Conservation (phyloP, 2,888 invertebrate species). For the Acronicta psi region DNA sequence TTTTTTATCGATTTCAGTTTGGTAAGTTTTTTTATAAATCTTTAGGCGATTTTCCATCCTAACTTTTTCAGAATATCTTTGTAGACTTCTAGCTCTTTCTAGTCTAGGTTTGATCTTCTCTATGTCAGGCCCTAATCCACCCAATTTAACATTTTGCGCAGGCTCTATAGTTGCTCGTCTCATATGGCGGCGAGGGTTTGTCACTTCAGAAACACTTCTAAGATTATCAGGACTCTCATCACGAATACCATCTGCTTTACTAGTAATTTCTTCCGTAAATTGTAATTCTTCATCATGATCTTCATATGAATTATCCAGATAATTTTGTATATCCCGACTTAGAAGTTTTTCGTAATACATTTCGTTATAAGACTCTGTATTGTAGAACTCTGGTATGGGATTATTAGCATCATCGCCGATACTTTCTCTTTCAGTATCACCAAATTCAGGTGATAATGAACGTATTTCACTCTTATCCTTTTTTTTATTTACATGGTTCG, state of each 20-base stretch:
- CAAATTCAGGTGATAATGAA: conserved; percentile 81
- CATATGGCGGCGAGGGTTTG: conserved; percentile 67
- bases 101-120: conserved; percentile 81
- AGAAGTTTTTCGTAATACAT: conserved; percentile 81
- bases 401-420: conserved; percentile 69
- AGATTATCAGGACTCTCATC: conserved; percentile 66
- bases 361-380: conserved; percentile 83
- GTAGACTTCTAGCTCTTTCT: conserved; percentile 83
- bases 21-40: conserved; percentile 78
- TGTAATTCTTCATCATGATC: conserved; percentile 69
- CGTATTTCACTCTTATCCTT: conserved; percentile 70
- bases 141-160: conserved; percentile 73
- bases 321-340: conserved; percentile 66
- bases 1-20: conserved; percentile 69
- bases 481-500: conserved; percentile 52
- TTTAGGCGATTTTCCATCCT: conserved; percentile 83
- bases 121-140: conserved; percentile 82
- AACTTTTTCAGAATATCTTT: conserved; percentile 85
- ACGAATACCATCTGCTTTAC: conserved; percentile 58
- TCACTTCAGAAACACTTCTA: conserved; percentile 79
- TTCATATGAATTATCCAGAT: conserved; percentile 71
- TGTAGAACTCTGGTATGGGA: conserved; percentile 71
- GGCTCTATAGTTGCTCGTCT: conserved; percentile 70
- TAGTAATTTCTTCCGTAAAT: conserved; percentile 58
- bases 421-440: conserved; percentile 83